Evolutionary conservation across 2,888 invertebrate genomes (phyloP), one percentile per base, ranked within the genome.

Genomic region (Sarcophaga rosellei): DNA sequence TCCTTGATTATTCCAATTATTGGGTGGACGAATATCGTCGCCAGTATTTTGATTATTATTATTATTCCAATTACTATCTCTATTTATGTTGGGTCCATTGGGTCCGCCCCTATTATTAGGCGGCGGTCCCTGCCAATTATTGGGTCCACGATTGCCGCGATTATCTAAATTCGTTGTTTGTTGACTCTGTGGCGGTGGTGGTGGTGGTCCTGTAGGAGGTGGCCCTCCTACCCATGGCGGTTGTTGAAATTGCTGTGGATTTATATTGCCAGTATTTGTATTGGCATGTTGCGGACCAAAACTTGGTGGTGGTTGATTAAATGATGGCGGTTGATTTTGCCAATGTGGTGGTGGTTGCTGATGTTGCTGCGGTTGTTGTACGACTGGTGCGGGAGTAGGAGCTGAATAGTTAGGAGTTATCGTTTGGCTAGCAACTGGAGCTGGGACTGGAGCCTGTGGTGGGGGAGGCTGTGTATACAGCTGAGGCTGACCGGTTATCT

Each of bases 381-480:
- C 87, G 25, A 73, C 82, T 15, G 88, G 79, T 25, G 74, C 53
- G 17, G 76, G 5, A 20, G 17, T 44, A n/a, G 23, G 6, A 15
- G 74, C 44, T 12, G 75, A 35, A 69, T 78, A 83, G 68, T 68
- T 53, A 53, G 74, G 62, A 62, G 81, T 20, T 63, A 57, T 61
- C 80, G 85, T 45, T 61, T 65, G 68, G 21, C 23, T 23, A 17
- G 81, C 20, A 0, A 35, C 11, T 65, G 70, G 23, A 66, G 57
- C n/a, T 78, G 66, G 21, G 59, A 35, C 20, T 81, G 84, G 69
- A 4, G 45, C 69, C 65, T 80, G 63, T 73, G 79, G 57, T 44
- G 91, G 91, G 44, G 91, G 92, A 5, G 92, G 91, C 70, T 92
- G 92, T 25, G 88, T 88, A 66, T 92, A 92, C 76, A 92, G 88